These are phyloP conservation scores for Labia minor DNA, from an alignment of 2,888 invertebrate species.

Conservation along the genomic window DNA sequence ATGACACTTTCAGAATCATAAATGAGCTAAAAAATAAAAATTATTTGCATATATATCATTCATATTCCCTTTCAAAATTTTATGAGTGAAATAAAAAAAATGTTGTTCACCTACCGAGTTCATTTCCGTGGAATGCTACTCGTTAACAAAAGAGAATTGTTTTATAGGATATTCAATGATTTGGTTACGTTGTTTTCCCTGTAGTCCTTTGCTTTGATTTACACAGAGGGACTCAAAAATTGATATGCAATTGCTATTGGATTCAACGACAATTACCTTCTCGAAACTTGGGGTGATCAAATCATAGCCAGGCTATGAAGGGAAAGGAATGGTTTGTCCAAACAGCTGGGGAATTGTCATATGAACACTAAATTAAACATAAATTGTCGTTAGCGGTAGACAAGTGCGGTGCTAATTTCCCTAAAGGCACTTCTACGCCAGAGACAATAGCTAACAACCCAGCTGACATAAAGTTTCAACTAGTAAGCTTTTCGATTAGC, in stretches of 20 bases:
- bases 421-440: neutral
- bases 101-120: neutral
- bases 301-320: neutral
- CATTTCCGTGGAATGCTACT: neutral
- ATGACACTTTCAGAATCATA: no score
- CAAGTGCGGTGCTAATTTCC: slow-evolving; percentile 8
- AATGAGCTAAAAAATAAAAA: no score
- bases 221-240: neutral
- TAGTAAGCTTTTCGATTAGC: slow-evolving; percentile 13
- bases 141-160: slow-evolving; percentile 8
- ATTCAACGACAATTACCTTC: neutral
- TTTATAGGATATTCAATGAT: neutral
- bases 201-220: neutral
- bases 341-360: slow-evolving; percentile 13
- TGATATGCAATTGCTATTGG: neutral
- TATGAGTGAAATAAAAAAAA: no score
- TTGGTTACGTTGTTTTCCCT: neutral
- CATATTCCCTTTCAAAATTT: no score
- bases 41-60: no score
- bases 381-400: slow-evolving; percentile 13
- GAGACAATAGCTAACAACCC: neutral
- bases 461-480: slow-evolving; percentile 13
- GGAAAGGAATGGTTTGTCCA: neutral
- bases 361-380: slow-evolving; percentile 7
- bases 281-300: neutral